Percentiles rank a stretch among this genome's conserved stretches.
Evolutionary conservation across 2,113 vertebrate species (phyloP).

Genomic region (Campylomormyrus numenius): DNA sequence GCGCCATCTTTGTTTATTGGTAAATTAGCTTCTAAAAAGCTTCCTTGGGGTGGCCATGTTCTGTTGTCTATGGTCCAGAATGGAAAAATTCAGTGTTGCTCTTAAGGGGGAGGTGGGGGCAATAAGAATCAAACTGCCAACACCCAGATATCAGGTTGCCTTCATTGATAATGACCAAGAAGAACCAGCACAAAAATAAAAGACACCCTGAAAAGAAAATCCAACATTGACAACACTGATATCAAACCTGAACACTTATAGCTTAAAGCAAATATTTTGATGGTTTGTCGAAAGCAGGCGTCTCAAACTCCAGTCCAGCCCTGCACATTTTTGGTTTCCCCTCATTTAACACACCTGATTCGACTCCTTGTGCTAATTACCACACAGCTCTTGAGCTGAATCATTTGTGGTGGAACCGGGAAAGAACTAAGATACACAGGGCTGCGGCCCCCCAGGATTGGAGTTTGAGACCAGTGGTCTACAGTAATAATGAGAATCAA

Average conservation of each 20-base stretch:
- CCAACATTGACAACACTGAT: neutral
- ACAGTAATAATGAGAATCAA: neutral
- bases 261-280: neutral
- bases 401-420: too few species aligned
- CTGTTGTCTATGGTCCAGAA: neutral
- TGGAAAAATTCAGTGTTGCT: neutral
- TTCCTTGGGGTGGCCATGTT: neutral
- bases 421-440: too few species aligned
- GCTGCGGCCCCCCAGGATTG: too few species aligned
- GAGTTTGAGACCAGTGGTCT: too few species aligned
- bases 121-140: neutral
- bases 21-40: conserved; percentile 31
- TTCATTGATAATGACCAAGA: neutral
- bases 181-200: neutral
- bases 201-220: neutral
- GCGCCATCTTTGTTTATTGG: conserved; percentile 37
- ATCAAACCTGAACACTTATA: neutral
- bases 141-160: neutral
- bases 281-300: too few species aligned
- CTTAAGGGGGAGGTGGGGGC: neutral
- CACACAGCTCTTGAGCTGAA: too few species aligned
- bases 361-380: too few species aligned
- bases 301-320: too few species aligned
- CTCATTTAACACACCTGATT: too few species aligned
- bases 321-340: too few species aligned